A percentile compares a stretch with the other conserved stretches of the same genome.
Conservation (phyloP, 1,140 invertebrate genomes). For the Habropoda laboriosa region DNA sequence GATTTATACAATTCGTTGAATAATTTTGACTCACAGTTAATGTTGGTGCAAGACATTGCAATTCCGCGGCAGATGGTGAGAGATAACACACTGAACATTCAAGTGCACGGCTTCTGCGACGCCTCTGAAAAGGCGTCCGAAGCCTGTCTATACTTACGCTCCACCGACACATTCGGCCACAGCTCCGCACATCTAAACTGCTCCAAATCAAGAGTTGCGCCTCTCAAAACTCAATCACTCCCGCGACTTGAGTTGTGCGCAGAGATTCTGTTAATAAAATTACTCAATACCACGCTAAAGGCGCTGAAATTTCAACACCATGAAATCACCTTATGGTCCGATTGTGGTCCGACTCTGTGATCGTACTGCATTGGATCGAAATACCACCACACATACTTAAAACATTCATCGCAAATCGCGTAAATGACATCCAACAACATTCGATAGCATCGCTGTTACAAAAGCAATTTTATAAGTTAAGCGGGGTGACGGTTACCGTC, state of each 20-base stretch:
- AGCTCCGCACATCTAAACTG: background rate
- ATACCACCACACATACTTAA: no score
- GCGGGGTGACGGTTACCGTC: no score
- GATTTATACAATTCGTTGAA: background rate
- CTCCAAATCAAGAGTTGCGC: constrained; percentile 13
- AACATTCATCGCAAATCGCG: constrained; percentile 6
- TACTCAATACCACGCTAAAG: background rate
- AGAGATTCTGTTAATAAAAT: background rate
- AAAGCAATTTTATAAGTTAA: no score
- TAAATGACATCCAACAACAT: background rate
- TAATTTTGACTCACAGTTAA: background rate
- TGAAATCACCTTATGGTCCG: no score
- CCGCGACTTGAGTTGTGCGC: background rate
- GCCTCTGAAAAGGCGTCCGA: background rate
- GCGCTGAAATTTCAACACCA: background rate
- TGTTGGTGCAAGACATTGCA: background rate
- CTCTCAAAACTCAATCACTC: background rate
- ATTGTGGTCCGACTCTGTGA: no score
- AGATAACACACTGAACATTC: fast-evolving
- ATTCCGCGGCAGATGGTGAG: background rate
- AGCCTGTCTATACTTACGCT: background rate
- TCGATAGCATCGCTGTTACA: background rate
- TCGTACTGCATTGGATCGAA: no score
- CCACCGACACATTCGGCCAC: background rate
- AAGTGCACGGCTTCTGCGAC: constrained; percentile 5